Conservation (phyloP, 64 coral and sea anemone genomes). For the Pocillopora verrucosa region DNA sequence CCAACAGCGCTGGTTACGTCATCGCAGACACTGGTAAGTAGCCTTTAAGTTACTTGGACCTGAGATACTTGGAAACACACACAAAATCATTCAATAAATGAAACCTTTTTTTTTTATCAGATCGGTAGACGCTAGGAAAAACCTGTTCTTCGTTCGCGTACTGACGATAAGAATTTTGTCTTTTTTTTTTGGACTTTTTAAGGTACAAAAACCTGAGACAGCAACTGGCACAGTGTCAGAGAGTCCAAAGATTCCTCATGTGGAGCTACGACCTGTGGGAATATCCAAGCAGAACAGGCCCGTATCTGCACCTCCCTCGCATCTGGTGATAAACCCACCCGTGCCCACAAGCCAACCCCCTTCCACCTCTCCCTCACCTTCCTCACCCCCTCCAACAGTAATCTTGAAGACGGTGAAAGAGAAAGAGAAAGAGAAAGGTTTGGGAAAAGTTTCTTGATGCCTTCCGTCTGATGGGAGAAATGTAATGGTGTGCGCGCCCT, state of each 20-base stretch:
- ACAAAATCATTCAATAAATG: no score
- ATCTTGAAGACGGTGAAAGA: neutral
- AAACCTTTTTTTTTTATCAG: no score
- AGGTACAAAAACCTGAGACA: neutral
- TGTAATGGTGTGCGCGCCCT: no score
- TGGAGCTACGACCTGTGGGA: constrained; percentile 67
- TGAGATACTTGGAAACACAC: neutral
- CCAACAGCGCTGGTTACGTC: constrained; percentile 21
- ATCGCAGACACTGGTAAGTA: constrained; percentile 17
- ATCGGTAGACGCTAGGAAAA: neutral
- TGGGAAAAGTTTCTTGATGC: neutral
- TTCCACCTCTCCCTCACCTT: constrained; percentile 14
- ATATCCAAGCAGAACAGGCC: constrained; percentile 37
- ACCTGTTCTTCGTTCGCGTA: neutral
- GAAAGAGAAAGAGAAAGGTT: constrained; percentile 5
- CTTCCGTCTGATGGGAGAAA: neutral
- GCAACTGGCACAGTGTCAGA: neutral
- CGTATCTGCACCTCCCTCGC: constrained; percentile 1
- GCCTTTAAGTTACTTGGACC: neutral
- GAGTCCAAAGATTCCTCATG: constrained; percentile 32
- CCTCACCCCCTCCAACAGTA: neutral
- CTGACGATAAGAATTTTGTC: neutral
- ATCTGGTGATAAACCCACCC: constrained; percentile 42
- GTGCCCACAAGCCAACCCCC: constrained; percentile 48
- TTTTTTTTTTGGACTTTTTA: neutral